Evolutionary conservation across 2,113 vertebrate species (phyloP).

Genomic region (human): GRCh38 chr13:110829001-110829500

Average conservation of each 20-base stretch:
- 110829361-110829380: background rate
- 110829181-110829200: background rate
- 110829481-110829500: background rate
- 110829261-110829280: background rate
- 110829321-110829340: no score
- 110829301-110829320: background rate
- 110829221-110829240: background rate
- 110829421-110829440: rapidly evolving
- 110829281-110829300: background rate
- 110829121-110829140: background rate
- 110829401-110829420: rapidly evolving
- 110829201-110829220: background rate
- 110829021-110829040: no score
- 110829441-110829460: background rate
- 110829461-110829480: background rate
- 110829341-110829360: background rate
- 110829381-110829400: background rate
- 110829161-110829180: no score
- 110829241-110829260: background rate
- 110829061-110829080: no score
- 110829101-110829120: background rate
- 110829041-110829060: no score
- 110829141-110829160: background rate
- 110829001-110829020: no score
- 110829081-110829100: no score